These are phyloP conservation scores for Sceloporus tristichus DNA, from an alignment of 2,113 vertebrate genomes.

Conservation along the genomic window DNA sequence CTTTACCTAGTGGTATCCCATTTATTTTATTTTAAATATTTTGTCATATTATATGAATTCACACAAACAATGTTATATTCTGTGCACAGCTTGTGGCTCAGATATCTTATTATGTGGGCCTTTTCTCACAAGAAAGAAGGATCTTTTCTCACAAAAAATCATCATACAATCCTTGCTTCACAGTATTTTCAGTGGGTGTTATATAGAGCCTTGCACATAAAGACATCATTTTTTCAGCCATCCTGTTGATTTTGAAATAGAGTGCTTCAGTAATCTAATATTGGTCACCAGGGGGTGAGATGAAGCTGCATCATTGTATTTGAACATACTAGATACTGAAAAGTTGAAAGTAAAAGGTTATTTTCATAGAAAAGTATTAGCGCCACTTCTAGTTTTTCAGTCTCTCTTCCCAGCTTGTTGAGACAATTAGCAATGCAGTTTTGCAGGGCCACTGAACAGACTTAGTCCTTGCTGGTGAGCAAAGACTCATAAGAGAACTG, in stretches of 20 bases:
- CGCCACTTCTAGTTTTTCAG: no score
- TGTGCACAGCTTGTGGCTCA: neutral
- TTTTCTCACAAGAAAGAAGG: neutral
- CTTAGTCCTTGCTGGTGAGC: no score
- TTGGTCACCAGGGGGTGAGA: neutral
- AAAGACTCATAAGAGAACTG: no score
- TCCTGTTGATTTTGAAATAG: conserved; percentile 17
- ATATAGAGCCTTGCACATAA: neutral
- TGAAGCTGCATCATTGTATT: conserved; percentile 1
- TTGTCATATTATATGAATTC: no score
- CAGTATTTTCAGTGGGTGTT: neutral
- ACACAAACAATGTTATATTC: neutral
- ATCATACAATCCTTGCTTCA: neutral
- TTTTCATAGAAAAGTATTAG: conserved; percentile 6
- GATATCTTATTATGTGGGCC: neutral
- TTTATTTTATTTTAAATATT: no score
- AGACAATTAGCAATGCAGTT: no score
- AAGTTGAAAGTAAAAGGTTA: conserved; percentile 15
- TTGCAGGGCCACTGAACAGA: no score
- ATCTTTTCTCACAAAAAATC: neutral
- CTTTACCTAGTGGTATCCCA: neutral
- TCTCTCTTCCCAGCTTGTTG: no score
- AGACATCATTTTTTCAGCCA: neutral
- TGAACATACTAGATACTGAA: conserved; percentile 1
- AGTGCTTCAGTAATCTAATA: conserved; percentile 14